These are phyloP conservation scores for Esox masquinongy DNA, from an alignment of 2,797 vertebrate genomes.

Conservation along the genomic window DNA sequence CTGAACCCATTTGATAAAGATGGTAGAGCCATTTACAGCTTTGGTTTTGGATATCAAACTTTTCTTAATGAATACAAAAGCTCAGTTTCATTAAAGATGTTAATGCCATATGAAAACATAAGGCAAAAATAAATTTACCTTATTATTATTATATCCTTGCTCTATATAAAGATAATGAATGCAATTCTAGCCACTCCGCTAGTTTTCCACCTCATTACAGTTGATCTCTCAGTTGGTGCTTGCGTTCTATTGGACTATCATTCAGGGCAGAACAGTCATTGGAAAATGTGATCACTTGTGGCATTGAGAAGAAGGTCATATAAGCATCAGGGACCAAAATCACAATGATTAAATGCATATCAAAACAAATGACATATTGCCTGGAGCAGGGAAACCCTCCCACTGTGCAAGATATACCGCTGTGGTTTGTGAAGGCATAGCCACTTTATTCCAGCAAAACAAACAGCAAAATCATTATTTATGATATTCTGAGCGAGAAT, in stretches of 20 bases:
- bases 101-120: constrained; percentile 28
- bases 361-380: neutral
- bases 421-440: constrained; percentile 6
- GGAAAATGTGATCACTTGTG: constrained; percentile 24
- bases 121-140: neutral
- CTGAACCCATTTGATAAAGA: neutral
- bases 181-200: constrained; percentile 11
- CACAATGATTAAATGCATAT: constrained; percentile 4
- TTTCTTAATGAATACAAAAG: neutral
- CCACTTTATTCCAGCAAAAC: constrained; percentile 18
- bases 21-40: neutral
- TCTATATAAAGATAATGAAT: constrained; percentile 43
- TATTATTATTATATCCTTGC: constrained; percentile 45
- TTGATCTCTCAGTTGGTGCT: constrained; percentile 1
- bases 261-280: neutral
- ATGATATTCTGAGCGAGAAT: constrained; percentile 14
- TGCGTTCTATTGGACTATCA: neutral
- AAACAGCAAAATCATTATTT: constrained; percentile 21
- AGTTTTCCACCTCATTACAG: constrained; percentile 43
- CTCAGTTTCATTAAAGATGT: constrained; percentile 43
- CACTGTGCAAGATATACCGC: neutral
- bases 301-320: constrained; percentile 23
- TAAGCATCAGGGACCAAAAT: neutral
- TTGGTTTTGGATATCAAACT: neutral
- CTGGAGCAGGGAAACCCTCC: constrained; percentile 1